A percentile compares a stretch with the other conserved stretches of the same genome.
Conservation (phyloP, 2,888 invertebrate species). For the Diarsia dahlii region DNA sequence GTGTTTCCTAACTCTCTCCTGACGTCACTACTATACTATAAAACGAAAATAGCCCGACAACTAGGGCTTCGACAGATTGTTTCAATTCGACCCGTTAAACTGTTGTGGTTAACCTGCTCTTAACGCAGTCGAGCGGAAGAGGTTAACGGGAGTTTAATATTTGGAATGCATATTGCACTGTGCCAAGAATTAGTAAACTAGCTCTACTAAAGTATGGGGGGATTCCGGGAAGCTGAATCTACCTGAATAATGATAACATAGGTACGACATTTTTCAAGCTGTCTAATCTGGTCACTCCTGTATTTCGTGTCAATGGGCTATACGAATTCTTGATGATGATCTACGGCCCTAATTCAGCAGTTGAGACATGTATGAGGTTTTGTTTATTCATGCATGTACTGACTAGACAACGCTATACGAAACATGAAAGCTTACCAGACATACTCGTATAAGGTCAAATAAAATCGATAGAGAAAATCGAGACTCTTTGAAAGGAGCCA, state of each 20-base stretch:
- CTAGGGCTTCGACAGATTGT: constrained; percentile 54
- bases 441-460: constrained; percentile 37
- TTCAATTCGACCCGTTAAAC: constrained; percentile 35
- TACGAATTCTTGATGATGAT: not conserved
- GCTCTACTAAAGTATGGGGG: not conserved
- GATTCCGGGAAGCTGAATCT: constrained; percentile 1
- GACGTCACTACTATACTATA: constrained; percentile 56
- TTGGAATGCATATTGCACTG: not conserved
- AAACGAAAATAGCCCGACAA: constrained; percentile 46
- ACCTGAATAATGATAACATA: not conserved
- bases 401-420: not conserved
- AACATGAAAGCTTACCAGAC: constrained; percentile 4
- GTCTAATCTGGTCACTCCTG: not conserved
- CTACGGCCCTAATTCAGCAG: not conserved
- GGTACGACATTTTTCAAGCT: not conserved
- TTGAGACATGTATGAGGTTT: not conserved
- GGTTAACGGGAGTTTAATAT: constrained; percentile 16
- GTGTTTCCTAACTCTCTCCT: constrained; percentile 46
- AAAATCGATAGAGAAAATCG: constrained; percentile 32
- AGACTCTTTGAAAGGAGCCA: constrained; percentile 5
- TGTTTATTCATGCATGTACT: not conserved
- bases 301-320: not conserved
- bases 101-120: constrained; percentile 34
- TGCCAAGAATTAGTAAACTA: constrained; percentile 15
- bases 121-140: constrained; percentile 17